Evolutionary conservation across 2,113 vertebrate genomes (phyloP).

Genomic region (Hucho hucho): DNA sequence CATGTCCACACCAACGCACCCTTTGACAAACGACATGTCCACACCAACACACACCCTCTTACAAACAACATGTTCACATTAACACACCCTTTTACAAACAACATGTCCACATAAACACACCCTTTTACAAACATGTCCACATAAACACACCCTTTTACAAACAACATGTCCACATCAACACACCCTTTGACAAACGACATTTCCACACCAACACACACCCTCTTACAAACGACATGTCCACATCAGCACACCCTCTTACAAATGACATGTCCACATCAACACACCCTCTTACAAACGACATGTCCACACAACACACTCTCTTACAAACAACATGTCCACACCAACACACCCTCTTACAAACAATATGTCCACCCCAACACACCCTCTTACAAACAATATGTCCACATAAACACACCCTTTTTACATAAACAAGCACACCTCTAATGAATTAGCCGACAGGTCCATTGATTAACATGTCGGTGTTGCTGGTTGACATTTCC

Average conservation of each 20-base stretch:
- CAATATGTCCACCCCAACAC: too few relatives aligned
- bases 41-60: background rate
- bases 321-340: too few relatives aligned
- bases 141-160: background rate
- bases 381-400: background rate
- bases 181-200: background rate
- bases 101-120: background rate
- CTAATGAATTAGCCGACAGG: background rate
- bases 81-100: background rate
- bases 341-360: background rate
- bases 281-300: background rate
- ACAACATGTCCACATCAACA: too few relatives aligned
- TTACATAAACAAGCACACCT: background rate
- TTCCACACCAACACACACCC: background rate
- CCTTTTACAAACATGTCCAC: background rate
- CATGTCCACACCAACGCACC: background rate
- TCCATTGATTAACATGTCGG: background rate
- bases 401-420: background rate
- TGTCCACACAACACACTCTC: too few relatives aligned
- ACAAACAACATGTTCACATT: background rate
- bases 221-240: background rate
- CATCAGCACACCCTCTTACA: background rate
- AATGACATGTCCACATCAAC: too few relatives aligned
- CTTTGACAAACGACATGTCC: background rate
- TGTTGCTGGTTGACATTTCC: background rate